Percentiles rank a stretch among this genome's conserved stretches.
phyloP scores from a whole-genome alignment of 2,113 vertebrate genomes.

The Callithrix jacchus region DNA sequence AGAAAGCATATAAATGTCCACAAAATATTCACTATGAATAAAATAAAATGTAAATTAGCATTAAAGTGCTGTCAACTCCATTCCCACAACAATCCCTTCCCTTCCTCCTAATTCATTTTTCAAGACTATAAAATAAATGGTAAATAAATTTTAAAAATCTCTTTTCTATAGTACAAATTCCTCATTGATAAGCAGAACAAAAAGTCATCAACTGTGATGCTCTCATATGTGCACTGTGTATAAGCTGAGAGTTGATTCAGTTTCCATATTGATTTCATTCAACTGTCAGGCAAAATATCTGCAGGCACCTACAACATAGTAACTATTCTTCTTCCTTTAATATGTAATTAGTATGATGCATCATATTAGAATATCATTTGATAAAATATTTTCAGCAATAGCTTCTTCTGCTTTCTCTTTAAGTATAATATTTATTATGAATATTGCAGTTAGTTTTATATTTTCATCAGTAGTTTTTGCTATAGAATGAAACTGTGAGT shows the following conservation, averaged over 20 bases:
- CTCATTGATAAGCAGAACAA: neutral
- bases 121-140: neutral
- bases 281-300: neutral
- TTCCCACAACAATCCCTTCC: accelerated
- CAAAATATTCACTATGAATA: neutral
- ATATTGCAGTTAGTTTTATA: neutral
- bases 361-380: neutral
- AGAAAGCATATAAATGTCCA: neutral
- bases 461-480: neutral
- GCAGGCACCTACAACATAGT: neutral
- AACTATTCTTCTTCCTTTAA: neutral
- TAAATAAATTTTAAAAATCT: neutral
- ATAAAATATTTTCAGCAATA: neutral
- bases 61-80: neutral
- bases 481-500: neutral
- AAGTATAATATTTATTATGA: neutral
- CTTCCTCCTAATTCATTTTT: neutral
- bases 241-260: neutral
- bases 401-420: neutral
- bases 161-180: neutral
- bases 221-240: neutral
- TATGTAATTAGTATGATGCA: neutral
- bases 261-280: neutral
- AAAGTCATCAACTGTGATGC: neutral
- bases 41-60: neutral